Conservation (phyloP, 1,140 invertebrate genomes). For the Hermetia illucens region DNA sequence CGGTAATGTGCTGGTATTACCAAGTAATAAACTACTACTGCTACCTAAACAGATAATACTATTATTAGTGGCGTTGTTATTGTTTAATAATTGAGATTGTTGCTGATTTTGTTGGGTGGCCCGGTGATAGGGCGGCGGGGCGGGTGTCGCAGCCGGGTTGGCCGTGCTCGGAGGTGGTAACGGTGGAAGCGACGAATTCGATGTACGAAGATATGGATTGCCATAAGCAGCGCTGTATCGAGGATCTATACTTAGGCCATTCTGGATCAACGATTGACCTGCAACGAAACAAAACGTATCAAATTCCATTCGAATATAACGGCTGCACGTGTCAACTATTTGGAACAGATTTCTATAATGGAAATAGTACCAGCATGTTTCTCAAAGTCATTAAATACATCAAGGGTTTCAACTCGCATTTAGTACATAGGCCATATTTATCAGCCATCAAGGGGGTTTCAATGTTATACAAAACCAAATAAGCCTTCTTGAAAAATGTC, state of each 20-base stretch:
- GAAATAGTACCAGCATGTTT: too few relatives aligned
- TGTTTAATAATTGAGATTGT: conserved; percentile 4
- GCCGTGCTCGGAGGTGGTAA: conserved; percentile 39
- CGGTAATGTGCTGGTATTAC: conserved; percentile 27
- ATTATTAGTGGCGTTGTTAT: too few relatives aligned
- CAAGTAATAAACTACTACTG: conserved; percentile 25
- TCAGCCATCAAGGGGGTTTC: too few relatives aligned
- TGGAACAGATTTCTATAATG: too few relatives aligned
- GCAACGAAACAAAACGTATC: conserved; percentile 5
- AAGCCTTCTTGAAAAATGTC: too few relatives aligned
- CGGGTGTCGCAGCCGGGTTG: conserved; percentile 60
- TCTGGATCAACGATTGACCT: conserved; percentile 36
- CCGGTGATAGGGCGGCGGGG: conserved; percentile 54
- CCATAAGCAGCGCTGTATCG: conserved; percentile 77
- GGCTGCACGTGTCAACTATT: too few relatives aligned
- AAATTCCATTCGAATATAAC: too few relatives aligned
- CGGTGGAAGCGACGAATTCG: conserved; percentile 33
- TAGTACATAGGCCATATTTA: too few relatives aligned
- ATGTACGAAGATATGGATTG: conserved; percentile 66
- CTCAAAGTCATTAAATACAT: too few relatives aligned
- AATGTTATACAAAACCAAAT: too few relatives aligned
- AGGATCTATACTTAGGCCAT: conserved; percentile 56
- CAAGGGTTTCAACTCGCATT: too few relatives aligned
- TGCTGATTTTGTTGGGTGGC: conserved; percentile 11
- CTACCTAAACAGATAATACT: conserved; percentile 19